phyloP scores from a whole-genome alignment of 35 echinoderm and acorn worm genomes.

The Diadema setosum region DNA sequence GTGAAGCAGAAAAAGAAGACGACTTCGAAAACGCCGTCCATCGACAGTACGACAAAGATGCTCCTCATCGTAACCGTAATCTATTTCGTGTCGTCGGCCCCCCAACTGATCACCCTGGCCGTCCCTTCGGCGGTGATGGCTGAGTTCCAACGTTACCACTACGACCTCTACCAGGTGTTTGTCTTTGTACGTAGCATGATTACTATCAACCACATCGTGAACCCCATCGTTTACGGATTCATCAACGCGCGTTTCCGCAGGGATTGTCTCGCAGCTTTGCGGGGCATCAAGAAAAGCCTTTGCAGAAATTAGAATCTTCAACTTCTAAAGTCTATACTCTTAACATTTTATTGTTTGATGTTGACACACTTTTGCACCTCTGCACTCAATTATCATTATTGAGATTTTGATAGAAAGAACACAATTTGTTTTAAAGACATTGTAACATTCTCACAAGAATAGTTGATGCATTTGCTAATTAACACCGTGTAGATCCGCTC shows the following conservation, averaged over 20 bases:
- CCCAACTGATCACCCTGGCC: not conserved
- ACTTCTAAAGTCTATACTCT: no score
- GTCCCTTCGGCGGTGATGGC: not conserved
- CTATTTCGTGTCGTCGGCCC: constrained; percentile 18
- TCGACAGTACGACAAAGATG: constrained; percentile 47
- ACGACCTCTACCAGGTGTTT: not conserved
- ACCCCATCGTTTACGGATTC: constrained; percentile 62
- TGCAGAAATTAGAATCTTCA: not conserved
- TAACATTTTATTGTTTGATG: no score
- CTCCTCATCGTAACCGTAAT: constrained; percentile 15
- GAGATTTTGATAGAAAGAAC: no score
- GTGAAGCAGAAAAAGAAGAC: not conserved
- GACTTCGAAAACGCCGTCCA: not conserved
- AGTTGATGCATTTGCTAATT: no score
- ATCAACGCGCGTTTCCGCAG: constrained; percentile 45
- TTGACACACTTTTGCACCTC: no score
- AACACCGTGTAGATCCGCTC: no score
- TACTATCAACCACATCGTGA: constrained; percentile 30
- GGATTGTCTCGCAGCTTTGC: not conserved
- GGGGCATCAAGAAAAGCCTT: not conserved
- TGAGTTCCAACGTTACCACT: not conserved
- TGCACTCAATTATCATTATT: no score
- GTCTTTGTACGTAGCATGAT: not conserved
- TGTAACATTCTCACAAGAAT: no score
- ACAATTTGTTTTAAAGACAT: no score